phyloP scores from a whole-genome alignment of 2,113 vertebrate genomes.

The Propithecus coquereli region DNA sequence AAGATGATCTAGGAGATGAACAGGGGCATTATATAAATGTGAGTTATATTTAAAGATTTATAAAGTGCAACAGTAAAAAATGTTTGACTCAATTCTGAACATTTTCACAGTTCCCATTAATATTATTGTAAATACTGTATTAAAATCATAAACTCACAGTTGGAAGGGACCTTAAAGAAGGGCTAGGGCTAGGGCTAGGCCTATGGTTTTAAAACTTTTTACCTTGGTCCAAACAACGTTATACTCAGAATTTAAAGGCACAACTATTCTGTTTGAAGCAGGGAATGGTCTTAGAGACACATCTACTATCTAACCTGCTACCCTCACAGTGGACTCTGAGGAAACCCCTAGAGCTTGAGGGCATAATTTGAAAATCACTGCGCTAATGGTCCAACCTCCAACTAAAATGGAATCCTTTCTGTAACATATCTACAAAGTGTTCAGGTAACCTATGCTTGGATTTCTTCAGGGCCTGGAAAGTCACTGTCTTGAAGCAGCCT shows the following conservation, averaged over 20 bases:
- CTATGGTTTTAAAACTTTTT: constrained; percentile 10
- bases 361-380: not conserved
- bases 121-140: constrained; percentile 14
- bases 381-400: not conserved
- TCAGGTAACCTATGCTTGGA: constrained; percentile 9
- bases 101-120: not conserved
- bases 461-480: constrained; percentile 1
- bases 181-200: not conserved
- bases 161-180: constrained; percentile 5
- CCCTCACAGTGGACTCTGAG: not conserved
- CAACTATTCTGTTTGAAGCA: not conserved
- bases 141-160: constrained; percentile 8
- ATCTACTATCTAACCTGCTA: not conserved
- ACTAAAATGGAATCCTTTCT: not conserved
- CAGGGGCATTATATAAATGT: constrained; percentile 56
- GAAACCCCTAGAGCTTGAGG: not conserved
- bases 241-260: constrained; percentile 25
- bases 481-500: not conserved
- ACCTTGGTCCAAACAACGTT: not conserved
- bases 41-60: constrained; percentile 46
- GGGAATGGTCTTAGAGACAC: not conserved
- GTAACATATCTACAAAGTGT: not conserved
- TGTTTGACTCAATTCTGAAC: not conserved
- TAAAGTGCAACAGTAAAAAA: not conserved
- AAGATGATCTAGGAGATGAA: constrained; percentile 70